phyloP scores from a whole-genome alignment of 2,113 vertebrate genomes.

The Prunella himalayana region DNA sequence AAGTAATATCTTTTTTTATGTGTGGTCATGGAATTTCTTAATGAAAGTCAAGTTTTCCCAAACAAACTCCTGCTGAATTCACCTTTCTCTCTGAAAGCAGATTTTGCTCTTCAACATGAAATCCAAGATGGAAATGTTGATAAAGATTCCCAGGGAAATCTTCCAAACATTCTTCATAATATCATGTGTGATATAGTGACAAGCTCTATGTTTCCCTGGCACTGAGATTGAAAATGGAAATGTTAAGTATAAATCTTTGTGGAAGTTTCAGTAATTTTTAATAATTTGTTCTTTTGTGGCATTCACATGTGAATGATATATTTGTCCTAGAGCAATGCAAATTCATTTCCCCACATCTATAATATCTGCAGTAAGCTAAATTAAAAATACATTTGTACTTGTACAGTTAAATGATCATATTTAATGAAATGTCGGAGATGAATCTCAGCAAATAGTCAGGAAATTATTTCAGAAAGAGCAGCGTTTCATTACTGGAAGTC shows the following conservation, averaged over 20 bases:
- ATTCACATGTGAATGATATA: slow-evolving; percentile 79
- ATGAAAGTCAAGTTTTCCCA: neutral
- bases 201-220: slow-evolving; percentile 66
- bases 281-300: slow-evolving; percentile 81
- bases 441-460: slow-evolving; percentile 84
- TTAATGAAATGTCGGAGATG: slow-evolving; percentile 88
- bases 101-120: neutral
- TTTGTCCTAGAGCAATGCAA: slow-evolving; percentile 83
- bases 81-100: neutral
- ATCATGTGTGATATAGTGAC: slow-evolving; percentile 61
- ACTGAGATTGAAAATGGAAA: slow-evolving; percentile 72
- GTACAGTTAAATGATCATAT: slow-evolving; percentile 89
- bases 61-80: neutral
- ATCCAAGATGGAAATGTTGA: slow-evolving; percentile 28
- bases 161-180: slow-evolving; percentile 55
- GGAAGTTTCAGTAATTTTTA: slow-evolving; percentile 85
- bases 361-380: slow-evolving; percentile 86
- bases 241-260: slow-evolving; percentile 82
- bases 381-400: slow-evolving; percentile 89
- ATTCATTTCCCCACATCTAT: slow-evolving; percentile 84
- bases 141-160: slow-evolving; percentile 45
- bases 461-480: slow-evolving; percentile 81
- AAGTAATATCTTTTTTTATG: neutral
- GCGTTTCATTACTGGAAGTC: slow-evolving; percentile 76
- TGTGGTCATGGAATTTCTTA: neutral